A percentile compares a stretch with the other conserved stretches of the same genome.
phyloP scores from a whole-genome alignment of 2,888 invertebrate species.

The Ornithoptera alexandrae region DNA sequence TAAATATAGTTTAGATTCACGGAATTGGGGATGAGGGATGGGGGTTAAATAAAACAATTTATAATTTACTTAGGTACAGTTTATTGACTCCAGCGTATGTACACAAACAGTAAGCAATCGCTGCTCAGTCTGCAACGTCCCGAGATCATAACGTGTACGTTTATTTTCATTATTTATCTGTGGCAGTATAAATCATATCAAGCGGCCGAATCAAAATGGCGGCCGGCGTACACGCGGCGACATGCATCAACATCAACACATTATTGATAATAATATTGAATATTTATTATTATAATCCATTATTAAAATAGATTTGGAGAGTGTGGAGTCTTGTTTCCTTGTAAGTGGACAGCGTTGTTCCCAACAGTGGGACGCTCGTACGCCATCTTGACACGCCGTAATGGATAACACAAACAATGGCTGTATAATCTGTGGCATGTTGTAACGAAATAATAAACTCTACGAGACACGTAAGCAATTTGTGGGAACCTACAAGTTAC shows the following conservation, averaged over 20 bases:
- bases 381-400: slow-evolving; percentile 2
- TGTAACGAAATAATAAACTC: slow-evolving; percentile 29
- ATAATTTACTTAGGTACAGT: slow-evolving; percentile 47
- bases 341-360: too few species aligned
- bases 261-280: too few species aligned
- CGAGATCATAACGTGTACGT: slow-evolving; percentile 35
- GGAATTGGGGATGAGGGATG: too few species aligned
- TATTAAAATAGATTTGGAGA: too few species aligned
- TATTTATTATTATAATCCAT: too few species aligned
- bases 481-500: slow-evolving; percentile 12
- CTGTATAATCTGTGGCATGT: slow-evolving; percentile 25
- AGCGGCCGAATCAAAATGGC: slow-evolving; percentile 17
- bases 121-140: slow-evolving; percentile 39
- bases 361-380: neutral
- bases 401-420: slow-evolving; percentile 24
- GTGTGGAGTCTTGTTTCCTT: too few species aligned
- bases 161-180: slow-evolving; percentile 24
- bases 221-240: neutral
- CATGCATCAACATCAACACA: too few species aligned
- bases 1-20: too few species aligned
- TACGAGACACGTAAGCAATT: slow-evolving; percentile 13
- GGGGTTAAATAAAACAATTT: slow-evolving; percentile 31
- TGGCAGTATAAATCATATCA: slow-evolving; percentile 25
- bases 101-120: slow-evolving; percentile 54
- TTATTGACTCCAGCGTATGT: slow-evolving; percentile 65